These are phyloP conservation scores for Remorina albescens DNA, from an alignment of 2,797 vertebrate species.

Conservation along the genomic window DNA sequence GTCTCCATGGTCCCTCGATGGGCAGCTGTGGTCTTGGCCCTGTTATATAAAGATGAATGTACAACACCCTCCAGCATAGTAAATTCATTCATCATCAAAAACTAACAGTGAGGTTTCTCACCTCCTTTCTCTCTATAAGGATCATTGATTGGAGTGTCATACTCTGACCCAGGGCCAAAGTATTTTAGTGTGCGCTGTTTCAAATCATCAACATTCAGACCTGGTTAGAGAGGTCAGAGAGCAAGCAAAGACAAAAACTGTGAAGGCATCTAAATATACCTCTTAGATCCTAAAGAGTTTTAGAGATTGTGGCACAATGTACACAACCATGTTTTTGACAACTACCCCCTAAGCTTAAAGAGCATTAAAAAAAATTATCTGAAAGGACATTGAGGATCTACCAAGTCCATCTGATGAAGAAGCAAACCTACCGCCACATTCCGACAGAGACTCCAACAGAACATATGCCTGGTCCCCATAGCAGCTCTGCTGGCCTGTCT, in stretches of 20 bases:
- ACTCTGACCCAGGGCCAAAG: conserved; percentile 85
- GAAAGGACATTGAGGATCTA: background rate
- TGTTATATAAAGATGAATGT: conserved; percentile 25
- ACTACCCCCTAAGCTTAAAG: too few species aligned
- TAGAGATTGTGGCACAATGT: background rate
- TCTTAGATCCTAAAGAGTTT: background rate
- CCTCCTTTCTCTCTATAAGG: conserved; percentile 81
- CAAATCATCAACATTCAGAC: conserved; percentile 81
- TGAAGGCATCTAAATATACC: background rate
- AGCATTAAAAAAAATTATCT: background rate
- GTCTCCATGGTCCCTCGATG: conserved; percentile 86
- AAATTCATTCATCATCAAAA: background rate
- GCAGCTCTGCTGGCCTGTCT: conserved; percentile 83
- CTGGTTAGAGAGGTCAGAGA: conserved; percentile 54
- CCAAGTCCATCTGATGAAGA: background rate
- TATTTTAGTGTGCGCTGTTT: conserved; percentile 78
- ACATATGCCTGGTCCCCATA: conserved; percentile 86
- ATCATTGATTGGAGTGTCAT: conserved; percentile 84
- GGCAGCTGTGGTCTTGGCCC: conserved; percentile 84
- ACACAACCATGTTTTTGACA: background rate
- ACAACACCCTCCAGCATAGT: background rate
- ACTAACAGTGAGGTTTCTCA: conserved; percentile 31
- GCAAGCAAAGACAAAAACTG: background rate
- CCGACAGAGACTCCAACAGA: conserved; percentile 82
- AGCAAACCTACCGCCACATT: conserved; percentile 76